Base-by-base conservation (phyloP, 2,888 invertebrate species). In the Colletes collaris region DNA sequence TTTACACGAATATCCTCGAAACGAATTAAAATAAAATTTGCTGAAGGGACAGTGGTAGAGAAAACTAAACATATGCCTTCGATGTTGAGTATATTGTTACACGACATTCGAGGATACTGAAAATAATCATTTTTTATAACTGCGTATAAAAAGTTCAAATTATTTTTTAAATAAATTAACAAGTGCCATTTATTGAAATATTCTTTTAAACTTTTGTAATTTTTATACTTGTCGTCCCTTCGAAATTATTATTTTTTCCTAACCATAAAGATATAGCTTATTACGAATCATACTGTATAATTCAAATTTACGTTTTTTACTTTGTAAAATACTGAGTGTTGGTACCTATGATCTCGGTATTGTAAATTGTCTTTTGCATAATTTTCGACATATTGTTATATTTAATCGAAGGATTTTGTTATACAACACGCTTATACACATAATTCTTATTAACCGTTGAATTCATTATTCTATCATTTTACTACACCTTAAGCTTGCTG, bases 161-260 rank as follows among this genome's bases (percentile, higher is more conserved):
- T 59, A 2, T 60, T 63, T 50, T 70, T 74, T 50, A 58, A 50
- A 58, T 64, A 69, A 68, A 76, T 58, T 5, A 80, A 8, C 0
- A 56, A 56, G 13, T 72, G 49, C 88, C 88, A 88, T 64, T 73
- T 84, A 44, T 76, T 64, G 16, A 88, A 88, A 40, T 80, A 86
- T 19, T 78, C 81, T 67, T 62, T 84, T 50, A 84, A 63, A 65
- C 80, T 84, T 52, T 88, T 84, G 16, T 85, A 79, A 63, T 86
- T 77, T 19, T 81, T 56, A 27, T 27, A 27, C 27, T 27, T 27
- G 27, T 27, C 1, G 27, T 2, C 27, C 27, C 27, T 27, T 27
- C 27, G 27, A 27, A 27, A 27, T 27, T 27, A 27, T 27, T 27
- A 27, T 27, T 27, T 27, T 27, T 27, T 27, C 27, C 27, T 27